These are phyloP conservation scores for Eubasilissa splendida DNA, from an alignment of 2,888 invertebrate species.

Conservation along the genomic window DNA sequence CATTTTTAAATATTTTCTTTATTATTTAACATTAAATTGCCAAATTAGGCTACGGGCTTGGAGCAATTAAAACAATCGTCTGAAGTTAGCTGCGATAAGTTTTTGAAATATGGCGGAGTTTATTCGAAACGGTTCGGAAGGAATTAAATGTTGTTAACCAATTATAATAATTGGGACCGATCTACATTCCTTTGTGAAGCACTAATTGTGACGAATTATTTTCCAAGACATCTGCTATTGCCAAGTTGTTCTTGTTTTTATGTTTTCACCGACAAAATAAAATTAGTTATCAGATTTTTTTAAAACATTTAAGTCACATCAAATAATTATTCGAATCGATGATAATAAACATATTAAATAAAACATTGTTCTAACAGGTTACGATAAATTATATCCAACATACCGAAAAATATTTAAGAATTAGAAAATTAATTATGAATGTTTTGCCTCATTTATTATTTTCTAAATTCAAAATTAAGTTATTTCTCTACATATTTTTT, in stretches of 20 bases:
- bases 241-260: slow-evolving; percentile 14
- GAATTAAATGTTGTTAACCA: slow-evolving; percentile 38
- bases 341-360: too few species aligned
- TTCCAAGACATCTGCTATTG: slow-evolving; percentile 45
- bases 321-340: not conserved
- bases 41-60: slow-evolving; percentile 26
- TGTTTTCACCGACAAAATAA: not conserved
- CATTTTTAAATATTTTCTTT: slow-evolving; percentile 26
- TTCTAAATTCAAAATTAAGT: too few species aligned
- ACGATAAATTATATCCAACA: too few species aligned
- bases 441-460: too few species aligned
- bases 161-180: slow-evolving; percentile 51
- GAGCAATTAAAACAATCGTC: slow-evolving; percentile 40
- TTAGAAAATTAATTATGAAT: too few species aligned
- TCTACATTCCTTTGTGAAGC: slow-evolving; percentile 47
- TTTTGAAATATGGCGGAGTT: slow-evolving; percentile 37
- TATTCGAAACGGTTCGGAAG: slow-evolving; percentile 35
- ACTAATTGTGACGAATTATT: slow-evolving; percentile 52
- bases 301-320: not conserved
- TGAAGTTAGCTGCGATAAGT: slow-evolving; percentile 32
- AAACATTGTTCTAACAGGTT: too few species aligned
- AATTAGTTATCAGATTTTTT: too few species aligned
- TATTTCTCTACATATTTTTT: too few species aligned
- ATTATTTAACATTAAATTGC: slow-evolving; percentile 34
- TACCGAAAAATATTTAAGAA: too few species aligned